These are phyloP conservation scores for Tenrec ecaudatus DNA, from an alignment of 2,113 vertebrate genomes.

Conservation along the genomic window DNA sequence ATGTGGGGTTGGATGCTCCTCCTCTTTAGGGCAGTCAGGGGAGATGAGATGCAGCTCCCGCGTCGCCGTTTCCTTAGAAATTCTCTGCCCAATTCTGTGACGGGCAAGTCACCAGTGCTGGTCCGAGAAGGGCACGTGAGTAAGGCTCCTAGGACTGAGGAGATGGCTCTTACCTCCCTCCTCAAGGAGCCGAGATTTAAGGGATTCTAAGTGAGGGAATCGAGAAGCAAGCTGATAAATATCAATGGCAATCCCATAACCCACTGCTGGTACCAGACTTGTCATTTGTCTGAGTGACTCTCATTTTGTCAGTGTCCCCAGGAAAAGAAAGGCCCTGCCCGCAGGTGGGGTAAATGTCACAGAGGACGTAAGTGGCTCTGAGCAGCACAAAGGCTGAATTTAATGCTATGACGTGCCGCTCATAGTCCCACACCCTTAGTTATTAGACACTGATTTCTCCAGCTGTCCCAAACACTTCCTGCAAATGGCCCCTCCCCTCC, in stretches of 20 bases:
- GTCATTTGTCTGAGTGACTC: background rate
- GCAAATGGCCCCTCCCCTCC: background rate
- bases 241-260: background rate
- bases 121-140: background rate
- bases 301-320: background rate
- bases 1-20: too few species aligned
- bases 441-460: background rate
- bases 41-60: too few species aligned
- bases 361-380: background rate
- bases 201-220: background rate
- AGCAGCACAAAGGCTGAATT: background rate
- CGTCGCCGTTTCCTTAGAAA: too few species aligned
- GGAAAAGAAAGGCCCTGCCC: background rate
- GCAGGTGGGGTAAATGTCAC: background rate
- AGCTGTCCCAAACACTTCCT: background rate
- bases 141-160: background rate
- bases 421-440: background rate
- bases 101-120: background rate
- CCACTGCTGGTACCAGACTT: background rate
- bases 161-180: background rate
- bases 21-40: too few species aligned
- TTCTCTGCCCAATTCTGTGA: background rate
- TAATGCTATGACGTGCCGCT: background rate
- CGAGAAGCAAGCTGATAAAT: background rate
- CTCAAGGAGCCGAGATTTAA: background rate